Percentiles rank a stretch among this genome's conserved stretches.
Conservation (phyloP, 2,113 vertebrate genomes). For the Harpagus bidentatus region DNA sequence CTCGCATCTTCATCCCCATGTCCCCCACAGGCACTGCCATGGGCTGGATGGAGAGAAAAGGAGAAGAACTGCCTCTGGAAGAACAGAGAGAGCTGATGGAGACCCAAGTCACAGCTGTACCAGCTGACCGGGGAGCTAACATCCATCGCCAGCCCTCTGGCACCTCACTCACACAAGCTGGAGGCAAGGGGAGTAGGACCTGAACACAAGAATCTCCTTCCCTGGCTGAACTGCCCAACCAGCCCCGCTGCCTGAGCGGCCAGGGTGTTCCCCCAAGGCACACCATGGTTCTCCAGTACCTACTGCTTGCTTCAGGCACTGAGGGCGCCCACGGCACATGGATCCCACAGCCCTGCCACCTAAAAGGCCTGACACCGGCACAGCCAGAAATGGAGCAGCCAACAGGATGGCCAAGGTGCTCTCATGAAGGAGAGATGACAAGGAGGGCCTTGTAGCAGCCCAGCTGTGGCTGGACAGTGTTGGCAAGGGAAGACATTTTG, state of each 20-base stretch:
- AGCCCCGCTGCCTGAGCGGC: not conserved
- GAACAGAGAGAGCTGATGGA: not conserved
- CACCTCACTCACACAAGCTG: not conserved
- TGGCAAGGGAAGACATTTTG: not conserved
- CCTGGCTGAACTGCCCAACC: not conserved
- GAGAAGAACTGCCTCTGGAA: not conserved
- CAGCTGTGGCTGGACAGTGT: not conserved
- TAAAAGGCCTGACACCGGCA: not conserved
- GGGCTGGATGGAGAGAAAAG: not conserved
- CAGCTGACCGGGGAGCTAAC: not conserved
- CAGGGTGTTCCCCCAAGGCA: not conserved
- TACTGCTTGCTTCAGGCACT: not conserved
- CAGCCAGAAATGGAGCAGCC: not conserved
- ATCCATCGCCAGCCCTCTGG: not conserved
- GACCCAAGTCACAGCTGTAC: not conserved
- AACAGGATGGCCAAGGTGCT: not conserved
- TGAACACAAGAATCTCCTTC: not conserved
- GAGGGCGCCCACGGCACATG: not conserved
- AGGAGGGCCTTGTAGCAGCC: not conserved
- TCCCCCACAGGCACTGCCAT: not conserved
- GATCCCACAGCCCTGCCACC: not conserved
- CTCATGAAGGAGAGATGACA: not conserved
- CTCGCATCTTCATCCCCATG: not conserved
- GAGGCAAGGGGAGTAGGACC: not conserved
- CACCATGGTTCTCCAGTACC: accelerated